phyloP scores from a whole-genome alignment of 2,888 invertebrate species.

The Drosophila anomalata region DNA sequence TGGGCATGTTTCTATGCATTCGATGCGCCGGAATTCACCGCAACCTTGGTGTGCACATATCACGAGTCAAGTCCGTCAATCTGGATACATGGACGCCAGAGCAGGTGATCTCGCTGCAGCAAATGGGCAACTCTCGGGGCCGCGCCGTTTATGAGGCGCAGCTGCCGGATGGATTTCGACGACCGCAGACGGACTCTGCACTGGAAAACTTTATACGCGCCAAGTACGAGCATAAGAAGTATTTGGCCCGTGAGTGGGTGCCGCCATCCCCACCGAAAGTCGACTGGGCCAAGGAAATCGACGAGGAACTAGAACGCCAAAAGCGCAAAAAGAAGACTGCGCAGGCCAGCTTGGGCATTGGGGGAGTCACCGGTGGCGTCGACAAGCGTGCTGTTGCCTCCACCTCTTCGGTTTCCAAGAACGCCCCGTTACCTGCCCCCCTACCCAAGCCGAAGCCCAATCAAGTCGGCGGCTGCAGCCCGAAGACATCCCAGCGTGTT shows the following conservation, averaged over 20 bases:
- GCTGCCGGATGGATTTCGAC: conserved; percentile 96
- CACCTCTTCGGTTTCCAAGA: conserved; percentile 51
- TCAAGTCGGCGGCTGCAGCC: conserved; percentile 81
- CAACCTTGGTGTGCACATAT: conserved; percentile 99
- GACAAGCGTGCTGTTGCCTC: conserved; percentile 59
- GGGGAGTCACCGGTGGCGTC: conserved; percentile 42
- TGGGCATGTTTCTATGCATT: conserved; percentile 99
- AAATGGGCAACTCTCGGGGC: conserved; percentile 99
- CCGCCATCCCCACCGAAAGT: conserved; percentile 93
- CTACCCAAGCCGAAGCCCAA: conserved; percentile 82
- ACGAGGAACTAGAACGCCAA: conserved; percentile 92
- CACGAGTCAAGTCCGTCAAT: conserved; percentile 99
- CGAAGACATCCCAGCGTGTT: conserved; percentile 80
- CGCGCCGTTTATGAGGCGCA: conserved; percentile 99
- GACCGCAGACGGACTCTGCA: conserved; percentile 97
- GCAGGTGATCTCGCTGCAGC: conserved; percentile 96
- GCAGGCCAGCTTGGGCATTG: conserved; percentile 81
- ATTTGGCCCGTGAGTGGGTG: conserved; percentile 99
- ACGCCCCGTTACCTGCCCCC: conserved; percentile 80
- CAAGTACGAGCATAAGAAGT: conserved; percentile 99
- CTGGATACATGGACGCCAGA: conserved; percentile 99
- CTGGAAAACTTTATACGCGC: conserved; percentile 98
- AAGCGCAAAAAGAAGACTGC: conserved; percentile 92
- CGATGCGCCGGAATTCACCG: conserved; percentile 99
- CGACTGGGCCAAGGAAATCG: conserved; percentile 94